A percentile compares a stretch with the other conserved stretches of the same genome.
Evolutionary conservation across 2,113 vertebrate species (phyloP).

Genomic region (Brienomyrus brachyistius): DNA sequence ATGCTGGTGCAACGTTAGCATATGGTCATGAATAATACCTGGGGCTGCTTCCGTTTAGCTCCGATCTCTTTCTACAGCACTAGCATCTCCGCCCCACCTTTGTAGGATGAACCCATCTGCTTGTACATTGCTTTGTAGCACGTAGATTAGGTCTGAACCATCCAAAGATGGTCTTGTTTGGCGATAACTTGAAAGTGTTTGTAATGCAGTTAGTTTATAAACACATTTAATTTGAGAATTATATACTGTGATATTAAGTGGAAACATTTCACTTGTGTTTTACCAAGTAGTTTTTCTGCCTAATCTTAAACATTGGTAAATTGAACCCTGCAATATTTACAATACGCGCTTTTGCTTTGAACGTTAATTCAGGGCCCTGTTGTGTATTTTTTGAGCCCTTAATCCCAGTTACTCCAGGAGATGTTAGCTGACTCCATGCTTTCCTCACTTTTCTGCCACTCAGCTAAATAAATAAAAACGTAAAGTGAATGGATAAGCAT

Average conservation of each 20-base stretch:
- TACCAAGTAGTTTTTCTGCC: background rate
- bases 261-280: background rate
- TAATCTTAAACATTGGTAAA: background rate
- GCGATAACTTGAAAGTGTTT: background rate
- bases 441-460: background rate
- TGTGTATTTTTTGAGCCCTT: background rate
- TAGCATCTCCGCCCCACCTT: background rate
- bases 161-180: background rate
- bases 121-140: background rate
- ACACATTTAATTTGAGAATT: background rate
- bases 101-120: background rate
- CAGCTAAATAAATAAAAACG: background rate
- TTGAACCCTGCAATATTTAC: background rate
- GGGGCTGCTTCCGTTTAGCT: background rate
- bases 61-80: background rate
- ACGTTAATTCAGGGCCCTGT: background rate
- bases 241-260: background rate
- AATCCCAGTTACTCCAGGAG: background rate
- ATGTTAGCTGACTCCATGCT: background rate
- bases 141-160: background rate
- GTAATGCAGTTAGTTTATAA: background rate
- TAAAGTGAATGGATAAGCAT: background rate
- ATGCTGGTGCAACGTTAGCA: background rate
- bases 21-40: slow-evolving; percentile 27
- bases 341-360: background rate